phyloP scores from a whole-genome alignment of 2,113 vertebrate genomes.

The Herpetotheres cachinnans region DNA sequence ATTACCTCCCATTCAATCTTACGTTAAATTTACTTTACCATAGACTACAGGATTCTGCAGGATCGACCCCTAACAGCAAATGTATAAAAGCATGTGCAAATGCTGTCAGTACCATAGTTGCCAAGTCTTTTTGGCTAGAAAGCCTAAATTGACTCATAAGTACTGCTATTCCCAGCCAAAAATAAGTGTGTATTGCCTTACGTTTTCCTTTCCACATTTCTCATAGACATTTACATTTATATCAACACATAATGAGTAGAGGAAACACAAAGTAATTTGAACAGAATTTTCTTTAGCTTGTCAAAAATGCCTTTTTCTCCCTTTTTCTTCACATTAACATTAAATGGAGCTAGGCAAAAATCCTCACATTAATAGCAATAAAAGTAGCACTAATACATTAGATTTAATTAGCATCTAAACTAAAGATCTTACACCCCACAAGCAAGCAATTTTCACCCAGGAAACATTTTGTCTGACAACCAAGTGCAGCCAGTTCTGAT shows the following conservation, averaged over 20 bases:
- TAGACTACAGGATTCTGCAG: neutral
- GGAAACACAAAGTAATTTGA: conserved; percentile 46
- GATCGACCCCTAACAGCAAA: conserved; percentile 29
- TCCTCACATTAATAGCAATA: neutral
- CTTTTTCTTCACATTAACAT: neutral
- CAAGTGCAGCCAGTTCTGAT: neutral
- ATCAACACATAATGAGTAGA: conserved; percentile 55
- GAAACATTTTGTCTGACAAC: neutral
- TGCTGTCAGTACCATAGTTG: conserved; percentile 47
- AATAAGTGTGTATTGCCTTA: conserved; percentile 63
- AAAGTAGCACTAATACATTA: neutral
- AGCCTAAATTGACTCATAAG: conserved; percentile 57
- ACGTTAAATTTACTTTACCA: conserved; percentile 18
- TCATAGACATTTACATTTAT: conserved; percentile 59
- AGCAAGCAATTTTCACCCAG: neutral
- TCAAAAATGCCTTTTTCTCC: neutral
- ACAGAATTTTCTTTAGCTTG: conserved; percentile 28
- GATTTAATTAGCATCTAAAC: conserved; percentile 35
- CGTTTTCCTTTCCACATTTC: conserved; percentile 44
- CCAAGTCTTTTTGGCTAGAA: conserved; percentile 69
- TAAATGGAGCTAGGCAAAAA: conserved; percentile 36
- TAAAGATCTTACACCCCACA: neutral
- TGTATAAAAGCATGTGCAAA: conserved; percentile 60
- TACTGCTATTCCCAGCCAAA: conserved; percentile 57
- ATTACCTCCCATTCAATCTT: conserved; percentile 11